phyloP scores from a whole-genome alignment of 1,140 invertebrate species.

The Pectinophora gossypiella region DNA sequence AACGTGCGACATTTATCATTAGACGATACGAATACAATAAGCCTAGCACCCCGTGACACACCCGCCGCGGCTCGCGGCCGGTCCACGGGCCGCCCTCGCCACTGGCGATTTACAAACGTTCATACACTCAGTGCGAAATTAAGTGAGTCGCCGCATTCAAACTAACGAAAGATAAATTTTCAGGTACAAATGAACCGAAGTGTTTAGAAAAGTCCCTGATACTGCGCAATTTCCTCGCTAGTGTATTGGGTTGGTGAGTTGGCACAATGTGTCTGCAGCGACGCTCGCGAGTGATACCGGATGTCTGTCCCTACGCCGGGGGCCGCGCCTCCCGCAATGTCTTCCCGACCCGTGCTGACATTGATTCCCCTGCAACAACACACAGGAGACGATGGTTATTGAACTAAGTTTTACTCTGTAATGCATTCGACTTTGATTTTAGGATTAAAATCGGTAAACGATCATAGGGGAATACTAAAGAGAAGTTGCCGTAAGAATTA shows the following conservation, averaged over 20 bases:
- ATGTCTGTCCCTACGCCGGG: slow-evolving; percentile 13
- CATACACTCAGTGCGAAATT: not conserved
- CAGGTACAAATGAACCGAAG: slow-evolving; percentile 30
- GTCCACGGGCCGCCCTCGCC: not conserved
- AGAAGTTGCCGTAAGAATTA: no score
- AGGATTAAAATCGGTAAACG: no score
- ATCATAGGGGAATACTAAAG: no score
- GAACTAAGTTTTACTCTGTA: no score
- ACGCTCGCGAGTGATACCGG: not conserved
- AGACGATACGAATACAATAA: slow-evolving; percentile 29
- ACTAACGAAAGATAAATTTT: slow-evolving; percentile 15
- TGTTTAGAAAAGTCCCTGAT: not conserved
- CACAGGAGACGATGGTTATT: no score
- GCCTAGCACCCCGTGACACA: slow-evolving; percentile 30
- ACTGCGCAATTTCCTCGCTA: slow-evolving; percentile 13
- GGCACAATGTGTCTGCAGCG: slow-evolving; percentile 17
- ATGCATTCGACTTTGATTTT: no score
- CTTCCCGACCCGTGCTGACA: slow-evolving; percentile 62
- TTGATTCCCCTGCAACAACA: slow-evolving; percentile 53
- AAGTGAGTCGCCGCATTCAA: slow-evolving; percentile 28
- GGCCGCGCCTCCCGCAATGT: slow-evolving; percentile 38
- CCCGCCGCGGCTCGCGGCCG: no score
- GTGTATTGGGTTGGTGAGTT: slow-evolving; percentile 20
- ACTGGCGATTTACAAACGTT: not conserved
- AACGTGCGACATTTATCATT: slow-evolving; percentile 27